Evolutionary conservation across 2,888 invertebrate genomes (phyloP), one percentile per base, ranked within the genome.

Genomic region (Meta bourneti): DNA sequence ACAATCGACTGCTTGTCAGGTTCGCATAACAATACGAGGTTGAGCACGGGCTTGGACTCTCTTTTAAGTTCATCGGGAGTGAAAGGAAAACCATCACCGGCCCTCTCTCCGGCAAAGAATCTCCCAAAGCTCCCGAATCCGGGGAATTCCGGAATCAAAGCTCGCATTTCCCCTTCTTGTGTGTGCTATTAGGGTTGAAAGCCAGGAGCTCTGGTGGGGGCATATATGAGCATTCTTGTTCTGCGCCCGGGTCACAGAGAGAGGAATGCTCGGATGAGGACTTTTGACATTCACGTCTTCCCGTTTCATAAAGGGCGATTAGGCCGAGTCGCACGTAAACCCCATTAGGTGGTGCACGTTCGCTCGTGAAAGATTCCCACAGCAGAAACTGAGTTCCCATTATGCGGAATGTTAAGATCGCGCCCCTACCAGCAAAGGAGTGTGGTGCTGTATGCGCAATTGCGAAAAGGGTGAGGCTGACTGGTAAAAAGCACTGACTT

Each of bases 241-340:
- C 54, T 54, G 78, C 83, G 20, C 77, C 52, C 70, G 74, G 90
- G 90, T 90, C 90, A 85, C 51, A 78, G 85, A 49, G n/a, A n/a
- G 78, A 71, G 82, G 80, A 90, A 90, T 90, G 84, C 74, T 49
- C 52, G 72, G n/a, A 79, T 78, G 86, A 75, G 61, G 85, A 80
- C 85, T 85, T 85, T 85, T 91, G 91, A 91, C 91, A 91, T 83
- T 71, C 91, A 87, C 91, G 87, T 91, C 87, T 49, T 20, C 54
- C 87, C 91, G 34, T 83, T 87, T 87, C 91, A 83, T 91, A 79
- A 86, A 72, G 81, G 81, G 74, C 72, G 71, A 91, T 91, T 91
- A 91, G 74, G 85, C 61, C 77, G 48, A 48, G 78, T 83, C 78
- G 87, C 91, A 91, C 91, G 91, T 91, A 87, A 83, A 79, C 69